Evolutionary conservation across 2,113 vertebrate genomes (phyloP).

Genomic region (Pseudonaja textilis): DNA sequence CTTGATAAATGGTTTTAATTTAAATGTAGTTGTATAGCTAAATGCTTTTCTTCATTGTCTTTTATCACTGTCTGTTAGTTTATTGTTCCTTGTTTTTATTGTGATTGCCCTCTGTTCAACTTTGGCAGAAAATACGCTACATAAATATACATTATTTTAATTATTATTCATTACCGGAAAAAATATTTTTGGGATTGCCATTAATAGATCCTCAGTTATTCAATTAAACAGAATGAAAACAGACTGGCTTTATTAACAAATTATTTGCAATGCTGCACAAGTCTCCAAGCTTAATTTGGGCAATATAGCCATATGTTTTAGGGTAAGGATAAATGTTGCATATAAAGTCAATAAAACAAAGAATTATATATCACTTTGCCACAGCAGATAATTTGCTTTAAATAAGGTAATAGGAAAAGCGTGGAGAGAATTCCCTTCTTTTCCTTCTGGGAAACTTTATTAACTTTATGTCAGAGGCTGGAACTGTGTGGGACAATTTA

Average conservation of each 20-base stretch:
- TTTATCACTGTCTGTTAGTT: background rate
- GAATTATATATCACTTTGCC: background rate
- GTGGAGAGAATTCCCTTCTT: background rate
- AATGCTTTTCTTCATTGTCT: background rate
- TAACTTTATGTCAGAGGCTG: background rate
- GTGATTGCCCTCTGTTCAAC: background rate
- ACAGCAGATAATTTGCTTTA: background rate
- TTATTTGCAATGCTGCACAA: background rate
- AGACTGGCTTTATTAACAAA: background rate
- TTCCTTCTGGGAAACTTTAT: background rate
- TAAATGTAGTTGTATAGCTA: background rate
- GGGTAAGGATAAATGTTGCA: background rate
- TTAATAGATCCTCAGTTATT: background rate
- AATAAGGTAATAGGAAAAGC: background rate
- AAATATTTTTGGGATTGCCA: background rate
- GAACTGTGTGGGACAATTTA: background rate
- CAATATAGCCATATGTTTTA: background rate
- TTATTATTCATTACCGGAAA: background rate
- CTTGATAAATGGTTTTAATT: background rate
- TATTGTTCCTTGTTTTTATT: background rate
- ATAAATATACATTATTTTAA: background rate
- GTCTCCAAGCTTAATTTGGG: conserved; percentile 4
- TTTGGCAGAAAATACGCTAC: background rate
- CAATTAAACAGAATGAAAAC: background rate
- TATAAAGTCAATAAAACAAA: conserved; percentile 9